Evolutionary conservation across 1,140 invertebrate species (phyloP).

Genomic region (Lineus longissimus): DNA sequence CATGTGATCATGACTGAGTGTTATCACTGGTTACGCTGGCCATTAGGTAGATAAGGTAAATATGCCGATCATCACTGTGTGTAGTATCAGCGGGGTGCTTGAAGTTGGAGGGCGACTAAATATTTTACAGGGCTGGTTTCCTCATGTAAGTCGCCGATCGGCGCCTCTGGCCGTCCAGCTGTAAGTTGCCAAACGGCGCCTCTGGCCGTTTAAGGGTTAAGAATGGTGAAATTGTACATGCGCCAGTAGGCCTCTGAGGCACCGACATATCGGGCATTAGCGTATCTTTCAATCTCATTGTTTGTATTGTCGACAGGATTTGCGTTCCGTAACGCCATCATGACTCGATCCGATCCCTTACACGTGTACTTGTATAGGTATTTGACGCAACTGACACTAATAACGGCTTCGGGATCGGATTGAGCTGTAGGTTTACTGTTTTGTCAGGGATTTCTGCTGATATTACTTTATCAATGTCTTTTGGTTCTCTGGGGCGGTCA

Average conservation of each 20-base stretch:
- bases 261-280: neutral
- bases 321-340: neutral
- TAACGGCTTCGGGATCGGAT: constrained; percentile 13
- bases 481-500: constrained; percentile 7
- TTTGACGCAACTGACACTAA: constrained; percentile 1
- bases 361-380: constrained; percentile 48
- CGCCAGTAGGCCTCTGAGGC: neutral
- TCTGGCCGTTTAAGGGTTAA: too few species aligned
- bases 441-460: constrained; percentile 16
- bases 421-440: constrained; percentile 3
- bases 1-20: too few species aligned
- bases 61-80: too few species aligned
- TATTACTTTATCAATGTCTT: constrained; percentile 14
- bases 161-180: too few species aligned
- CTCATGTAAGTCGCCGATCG: too few species aligned
- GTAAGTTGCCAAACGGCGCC: too few species aligned
- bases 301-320: neutral
- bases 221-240: neutral
- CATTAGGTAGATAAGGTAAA: too few species aligned
- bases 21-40: too few species aligned
- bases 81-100: too few species aligned
- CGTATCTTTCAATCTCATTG: neutral
- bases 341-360: constrained; percentile 31
- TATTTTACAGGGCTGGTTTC: too few species aligned
- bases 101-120: too few species aligned